Percentiles rank a stretch among this genome's conserved stretches.
Evolutionary conservation across 2,113 vertebrate genomes (phyloP).

Genomic region (Corythornis vintsioides): DNA sequence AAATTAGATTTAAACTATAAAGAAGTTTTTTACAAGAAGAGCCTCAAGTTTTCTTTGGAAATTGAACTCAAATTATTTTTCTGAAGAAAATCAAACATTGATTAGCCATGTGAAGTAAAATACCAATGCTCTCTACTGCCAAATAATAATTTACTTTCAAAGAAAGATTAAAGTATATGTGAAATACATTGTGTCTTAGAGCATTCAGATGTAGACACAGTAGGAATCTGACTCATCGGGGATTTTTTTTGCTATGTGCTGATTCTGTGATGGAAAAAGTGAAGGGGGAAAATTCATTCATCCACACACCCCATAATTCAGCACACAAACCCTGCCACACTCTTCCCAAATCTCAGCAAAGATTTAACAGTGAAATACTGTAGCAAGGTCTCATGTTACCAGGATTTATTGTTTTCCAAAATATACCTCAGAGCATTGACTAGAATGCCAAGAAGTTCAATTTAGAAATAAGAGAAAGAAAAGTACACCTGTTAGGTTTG

Average conservation of each 20-base stretch:
- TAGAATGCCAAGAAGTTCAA: slow-evolving; percentile 32
- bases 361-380: slow-evolving; percentile 43
- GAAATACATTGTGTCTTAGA: not conserved
- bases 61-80: not conserved
- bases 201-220: not conserved
- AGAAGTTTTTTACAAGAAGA: not conserved
- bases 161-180: not conserved
- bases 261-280: not conserved
- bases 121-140: not conserved
- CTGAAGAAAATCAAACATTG: not conserved
- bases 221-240: not conserved
- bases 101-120: not conserved
- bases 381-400: slow-evolving; percentile 33
- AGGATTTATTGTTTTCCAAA: slow-evolving; percentile 57
- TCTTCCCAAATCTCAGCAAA: slow-evolving; percentile 51
- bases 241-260: not conserved
- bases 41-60: not conserved
- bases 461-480: slow-evolving; percentile 41
- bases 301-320: slow-evolving; percentile 43
- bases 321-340: not conserved
- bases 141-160: not conserved
- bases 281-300: not conserved
- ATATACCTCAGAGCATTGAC: not conserved
- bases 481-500: slow-evolving; percentile 24
- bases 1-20: not conserved